Evolutionary conservation across 2,113 vertebrate genomes (phyloP).

Genomic region (Amphiprion percula): DNA sequence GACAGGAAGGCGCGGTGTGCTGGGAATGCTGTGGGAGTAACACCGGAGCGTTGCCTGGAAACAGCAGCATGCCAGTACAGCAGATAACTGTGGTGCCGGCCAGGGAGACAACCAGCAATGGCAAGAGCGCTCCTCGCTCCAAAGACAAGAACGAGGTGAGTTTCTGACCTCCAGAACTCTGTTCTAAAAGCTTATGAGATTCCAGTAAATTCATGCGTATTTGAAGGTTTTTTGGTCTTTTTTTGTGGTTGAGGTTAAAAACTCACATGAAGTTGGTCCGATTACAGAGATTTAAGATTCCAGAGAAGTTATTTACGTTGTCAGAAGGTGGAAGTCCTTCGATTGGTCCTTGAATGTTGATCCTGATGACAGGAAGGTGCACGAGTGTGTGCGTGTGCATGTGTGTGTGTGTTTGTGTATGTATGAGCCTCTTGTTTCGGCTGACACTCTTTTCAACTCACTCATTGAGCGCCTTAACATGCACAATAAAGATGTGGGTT

Average conservation of each 20-base stretch:
- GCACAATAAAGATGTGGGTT: background rate
- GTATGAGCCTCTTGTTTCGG: conserved; percentile 5
- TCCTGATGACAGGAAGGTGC: background rate
- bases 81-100: conserved; percentile 93
- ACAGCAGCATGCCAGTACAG: conserved; percentile 91
- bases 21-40: conserved; percentile 65
- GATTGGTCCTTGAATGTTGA: conserved; percentile 7
- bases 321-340: background rate
- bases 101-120: conserved; percentile 85
- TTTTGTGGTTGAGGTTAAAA: background rate
- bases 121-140: conserved; percentile 87
- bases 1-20: conserved; percentile 28
- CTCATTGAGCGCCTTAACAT: background rate
- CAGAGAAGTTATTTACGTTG: conserved; percentile 2
- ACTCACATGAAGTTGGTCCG: conserved; percentile 16
- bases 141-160: conserved; percentile 95
- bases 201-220: background rate
- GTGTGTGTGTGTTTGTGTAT: background rate
- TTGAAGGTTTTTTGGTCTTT: background rate
- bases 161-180: conserved; percentile 21
- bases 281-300: background rate
- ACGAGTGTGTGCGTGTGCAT: background rate
- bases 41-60: conserved; percentile 63
- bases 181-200: background rate
- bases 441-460: conserved; percentile 11